Evolutionary conservation across 2,888 invertebrate species (phyloP).

Genomic region (Cantharis rustica): DNA sequence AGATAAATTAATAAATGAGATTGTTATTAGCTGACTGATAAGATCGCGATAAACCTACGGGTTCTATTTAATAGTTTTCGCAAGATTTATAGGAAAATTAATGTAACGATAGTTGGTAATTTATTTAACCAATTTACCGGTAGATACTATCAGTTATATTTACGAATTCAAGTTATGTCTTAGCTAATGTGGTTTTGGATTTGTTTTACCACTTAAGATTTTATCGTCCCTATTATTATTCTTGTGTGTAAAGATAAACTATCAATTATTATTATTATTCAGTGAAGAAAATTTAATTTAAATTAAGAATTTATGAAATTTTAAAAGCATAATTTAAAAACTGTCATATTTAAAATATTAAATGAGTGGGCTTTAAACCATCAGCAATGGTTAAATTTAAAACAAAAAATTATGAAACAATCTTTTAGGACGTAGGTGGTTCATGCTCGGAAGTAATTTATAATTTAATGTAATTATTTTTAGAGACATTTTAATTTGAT

Average conservation of each 20-base stretch:
- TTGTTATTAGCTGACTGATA: neutral
- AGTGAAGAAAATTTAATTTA: neutral
- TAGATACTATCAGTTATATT: conserved; percentile 26
- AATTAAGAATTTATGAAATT: neutral
- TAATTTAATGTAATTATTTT: neutral
- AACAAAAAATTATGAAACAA: neutral
- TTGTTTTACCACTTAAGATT: conserved; percentile 14
- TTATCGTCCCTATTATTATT: conserved; percentile 17
- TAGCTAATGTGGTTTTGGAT: conserved; percentile 27
- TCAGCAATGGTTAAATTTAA: neutral
- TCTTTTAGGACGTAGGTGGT: neutral
- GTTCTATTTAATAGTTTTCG: conserved; percentile 1
- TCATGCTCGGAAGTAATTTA: neutral
- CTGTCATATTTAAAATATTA: neutral
- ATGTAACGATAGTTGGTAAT: conserved; percentile 16
- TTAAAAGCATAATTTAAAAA: neutral
- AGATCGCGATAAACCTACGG: neutral
- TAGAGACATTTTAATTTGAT: neutral
- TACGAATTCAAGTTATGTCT: conserved; percentile 28
- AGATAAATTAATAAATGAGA: neutral
- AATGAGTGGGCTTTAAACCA: neutral
- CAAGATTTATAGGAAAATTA: neutral
- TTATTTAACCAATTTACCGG: conserved; percentile 29
- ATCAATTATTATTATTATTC: neutral
- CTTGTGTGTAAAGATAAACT: neutral